Conservation (phyloP, 2,113 vertebrate genomes). For the Seriola quinqueradiata region DNA sequence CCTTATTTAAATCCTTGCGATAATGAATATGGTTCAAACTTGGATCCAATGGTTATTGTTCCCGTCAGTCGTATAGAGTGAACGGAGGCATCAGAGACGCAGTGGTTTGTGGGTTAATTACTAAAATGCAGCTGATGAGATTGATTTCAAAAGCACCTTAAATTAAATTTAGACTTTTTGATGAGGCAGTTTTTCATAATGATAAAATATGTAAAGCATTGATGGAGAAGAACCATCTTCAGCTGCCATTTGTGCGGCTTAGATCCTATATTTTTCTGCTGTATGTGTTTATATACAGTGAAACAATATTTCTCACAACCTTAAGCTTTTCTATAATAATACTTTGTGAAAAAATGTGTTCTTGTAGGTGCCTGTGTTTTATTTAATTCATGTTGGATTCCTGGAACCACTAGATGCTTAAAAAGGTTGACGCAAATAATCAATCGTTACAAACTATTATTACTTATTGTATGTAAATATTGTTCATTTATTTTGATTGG, state of each 20-base stretch:
- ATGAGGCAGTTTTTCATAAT: background rate
- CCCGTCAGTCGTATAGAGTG: conserved; percentile 13
- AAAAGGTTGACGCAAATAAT: too few species aligned
- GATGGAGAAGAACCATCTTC: too few species aligned
- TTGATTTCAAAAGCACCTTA: background rate
- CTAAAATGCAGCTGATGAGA: background rate
- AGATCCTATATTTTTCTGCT: too few species aligned
- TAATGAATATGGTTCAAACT: conserved; percentile 67
- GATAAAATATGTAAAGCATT: background rate
- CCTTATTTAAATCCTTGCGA: conserved; percentile 72
- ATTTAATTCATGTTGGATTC: background rate
- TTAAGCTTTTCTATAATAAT: too few species aligned
- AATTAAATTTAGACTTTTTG: background rate
- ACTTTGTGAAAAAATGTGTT: background rate
- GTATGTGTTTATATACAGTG: too few species aligned
- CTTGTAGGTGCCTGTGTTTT: too few species aligned
- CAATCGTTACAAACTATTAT: too few species aligned
- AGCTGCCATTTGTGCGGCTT: too few species aligned
- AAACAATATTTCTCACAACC: too few species aligned
- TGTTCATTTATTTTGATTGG: too few species aligned
- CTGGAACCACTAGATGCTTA: too few species aligned
- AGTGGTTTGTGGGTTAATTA: background rate
- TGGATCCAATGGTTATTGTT: conserved; percentile 58
- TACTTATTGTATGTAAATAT: too few species aligned
- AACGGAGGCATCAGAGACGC: background rate